Conservation (phyloP, 2,888 invertebrate species). For the Drosophila diplacantha region DNA sequence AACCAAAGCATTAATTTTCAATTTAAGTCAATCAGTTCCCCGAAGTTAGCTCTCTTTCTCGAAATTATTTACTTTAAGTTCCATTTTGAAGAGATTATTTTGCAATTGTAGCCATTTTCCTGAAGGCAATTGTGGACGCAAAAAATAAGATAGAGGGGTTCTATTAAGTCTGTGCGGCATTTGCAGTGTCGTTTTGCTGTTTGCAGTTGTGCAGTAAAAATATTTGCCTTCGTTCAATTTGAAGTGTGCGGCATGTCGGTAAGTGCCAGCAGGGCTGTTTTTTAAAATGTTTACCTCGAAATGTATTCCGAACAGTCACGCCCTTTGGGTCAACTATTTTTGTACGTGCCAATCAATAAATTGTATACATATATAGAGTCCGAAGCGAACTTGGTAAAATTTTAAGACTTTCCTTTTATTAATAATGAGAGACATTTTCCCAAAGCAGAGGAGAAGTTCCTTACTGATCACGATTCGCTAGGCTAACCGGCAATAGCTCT, state of each 20-base stretch:
- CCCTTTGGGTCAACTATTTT: slow-evolving; percentile 10
- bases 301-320: neutral
- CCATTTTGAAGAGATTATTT: neutral
- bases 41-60: neutral
- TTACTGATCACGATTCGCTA: too few relatives aligned
- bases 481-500: too few relatives aligned
- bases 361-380: too few relatives aligned
- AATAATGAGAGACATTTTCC: neutral
- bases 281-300: slow-evolving; percentile 34
- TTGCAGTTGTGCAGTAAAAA: slow-evolving; percentile 42
- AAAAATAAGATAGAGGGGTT: slow-evolving; percentile 3
- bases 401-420: neutral
- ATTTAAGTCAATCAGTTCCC: neutral
- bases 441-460: too few relatives aligned
- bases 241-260: slow-evolving; percentile 51
- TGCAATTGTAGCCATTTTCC: neutral
- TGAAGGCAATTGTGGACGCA: neutral
- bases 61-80: neutral
- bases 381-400: neutral
- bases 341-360: neutral
- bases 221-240: slow-evolving; percentile 60
- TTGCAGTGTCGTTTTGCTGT: slow-evolving; percentile 9
- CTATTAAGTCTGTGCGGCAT: slow-evolving; percentile 41
- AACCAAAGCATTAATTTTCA: neutral
- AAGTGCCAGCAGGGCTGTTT: slow-evolving; percentile 50